Conservation (phyloP, 2,888 invertebrate genomes). For the Amphipyra berbera region DNA sequence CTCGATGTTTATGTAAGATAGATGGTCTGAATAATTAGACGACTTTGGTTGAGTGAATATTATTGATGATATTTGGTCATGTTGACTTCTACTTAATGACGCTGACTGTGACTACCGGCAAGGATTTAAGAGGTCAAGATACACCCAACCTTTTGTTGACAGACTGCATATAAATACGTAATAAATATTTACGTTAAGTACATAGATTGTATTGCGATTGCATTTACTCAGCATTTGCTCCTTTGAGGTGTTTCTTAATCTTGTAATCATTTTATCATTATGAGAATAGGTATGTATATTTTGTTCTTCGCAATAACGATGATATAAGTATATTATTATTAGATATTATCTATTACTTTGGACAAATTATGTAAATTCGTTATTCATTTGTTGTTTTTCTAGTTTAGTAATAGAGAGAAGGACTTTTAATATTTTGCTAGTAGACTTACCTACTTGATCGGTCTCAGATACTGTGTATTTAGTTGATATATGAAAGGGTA, state of each 20-base stretch:
- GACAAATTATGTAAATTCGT: conserved; percentile 8
- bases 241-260: conserved; percentile 16
- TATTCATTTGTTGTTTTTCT: conserved; percentile 7
- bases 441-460: conserved; percentile 21
- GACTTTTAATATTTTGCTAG: conserved; percentile 35
- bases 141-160: neutral
- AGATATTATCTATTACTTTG: conserved; percentile 4
- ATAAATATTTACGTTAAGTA: conserved; percentile 5
- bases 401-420: conserved; percentile 37
- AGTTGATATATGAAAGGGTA: neutral
- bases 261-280: conserved; percentile 3
- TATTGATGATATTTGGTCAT: no score
- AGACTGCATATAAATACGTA: conserved; percentile 8
- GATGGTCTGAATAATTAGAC: no score
- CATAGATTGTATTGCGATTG: conserved; percentile 30
- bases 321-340: neutral
- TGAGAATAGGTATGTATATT: conserved; percentile 14
- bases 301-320: neutral
- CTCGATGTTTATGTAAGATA: no score
- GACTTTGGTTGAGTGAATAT: no score
- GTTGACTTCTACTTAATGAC: no score
- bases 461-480: conserved; percentile 1
- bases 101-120: neutral
- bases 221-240: conserved; percentile 54
- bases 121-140: neutral